Base-by-base conservation (phyloP, 2,113 vertebrate species). In the Brachyistius frenatus region DNA sequence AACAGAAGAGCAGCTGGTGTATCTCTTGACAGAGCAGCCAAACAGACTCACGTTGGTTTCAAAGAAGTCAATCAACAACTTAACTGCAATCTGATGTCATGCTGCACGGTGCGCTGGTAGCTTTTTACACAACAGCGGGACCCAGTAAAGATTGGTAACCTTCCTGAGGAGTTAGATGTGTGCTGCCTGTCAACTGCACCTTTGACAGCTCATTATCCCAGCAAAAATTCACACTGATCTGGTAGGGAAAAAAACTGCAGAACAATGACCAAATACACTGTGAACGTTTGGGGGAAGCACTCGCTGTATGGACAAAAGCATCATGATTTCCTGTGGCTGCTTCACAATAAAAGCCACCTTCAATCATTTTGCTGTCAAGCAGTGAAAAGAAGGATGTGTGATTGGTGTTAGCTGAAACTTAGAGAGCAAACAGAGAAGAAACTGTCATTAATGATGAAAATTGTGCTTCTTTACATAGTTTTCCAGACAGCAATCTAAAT, bases 51-150 rank as follows among this genome's bases (percentile, higher is more conserved):
- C 49, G 41, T 7, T n/a, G 37, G 9, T 68, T 68, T 56, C 10
- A 56, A 56, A 46, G 30, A 68, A 68, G 53, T n/a, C 37, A 68
- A 7, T 68, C 37, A 46, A 33, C 56, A 44, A 68, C 31, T 56
- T 33, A 41, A 37, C 66, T 16, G n/a, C 53, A 52, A 4, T 52
- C 6, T 52, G n/a, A 52, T 23, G n/a, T 52, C 16, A 14, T 16
- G 49, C 15, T 33, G 15, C 66, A 68, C 15, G 1, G 30, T 39
- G 36, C 56, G 50, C 0, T 32, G 56, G 36, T 55, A 53, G 35
- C 53, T 9, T 31, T 70, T 70, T 35, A 47, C 39, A 35, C 67
- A 46, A 46, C 41, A 35, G 67, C 54, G 16, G 30, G 39, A 46
- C 15, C 54, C 54, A 36, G 67, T 33, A 35, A 23, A 47, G 47